phyloP scores from a whole-genome alignment of 2,113 vertebrate genomes.

The Stegastes partitus region DNA sequence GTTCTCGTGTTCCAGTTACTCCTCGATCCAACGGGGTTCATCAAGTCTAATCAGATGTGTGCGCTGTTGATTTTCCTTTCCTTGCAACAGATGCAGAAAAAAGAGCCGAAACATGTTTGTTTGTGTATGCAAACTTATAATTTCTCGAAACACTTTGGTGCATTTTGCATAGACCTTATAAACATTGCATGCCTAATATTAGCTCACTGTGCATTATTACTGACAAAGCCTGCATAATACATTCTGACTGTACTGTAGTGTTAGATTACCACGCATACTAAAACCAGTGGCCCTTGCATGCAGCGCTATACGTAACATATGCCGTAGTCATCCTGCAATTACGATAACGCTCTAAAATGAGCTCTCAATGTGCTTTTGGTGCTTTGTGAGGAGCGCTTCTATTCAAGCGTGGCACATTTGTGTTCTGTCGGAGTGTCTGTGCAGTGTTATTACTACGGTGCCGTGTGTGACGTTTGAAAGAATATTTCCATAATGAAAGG shows the following conservation, averaged over 20 bases:
- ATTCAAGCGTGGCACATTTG: neutral
- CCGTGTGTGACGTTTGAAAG: constrained; percentile 9
- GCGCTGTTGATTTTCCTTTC: constrained; percentile 24
- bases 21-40: constrained; percentile 58
- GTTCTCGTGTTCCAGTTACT: constrained; percentile 54
- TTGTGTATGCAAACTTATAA: neutral
- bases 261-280: constrained; percentile 2
- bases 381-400: constrained; percentile 2
- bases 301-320: neutral
- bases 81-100: constrained; percentile 27
- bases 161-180: neutral
- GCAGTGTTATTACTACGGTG: neutral
- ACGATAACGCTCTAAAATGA: constrained; percentile 8
- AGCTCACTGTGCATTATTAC: neutral
- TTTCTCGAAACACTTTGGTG: neutral
- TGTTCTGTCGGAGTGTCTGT: constrained; percentile 4
- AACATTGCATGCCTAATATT: neutral
- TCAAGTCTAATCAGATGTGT: constrained; percentile 65
- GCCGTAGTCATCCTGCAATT: constrained; percentile 18
- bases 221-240: neutral
- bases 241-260: neutral
- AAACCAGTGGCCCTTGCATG: constrained; percentile 5
- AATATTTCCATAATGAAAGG: constrained; percentile 39
- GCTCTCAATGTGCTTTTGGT: constrained; percentile 1
- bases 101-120: constrained; percentile 18